Conservation (phyloP, 2,888 invertebrate genomes). For the Melanostoma mellinum region DNA sequence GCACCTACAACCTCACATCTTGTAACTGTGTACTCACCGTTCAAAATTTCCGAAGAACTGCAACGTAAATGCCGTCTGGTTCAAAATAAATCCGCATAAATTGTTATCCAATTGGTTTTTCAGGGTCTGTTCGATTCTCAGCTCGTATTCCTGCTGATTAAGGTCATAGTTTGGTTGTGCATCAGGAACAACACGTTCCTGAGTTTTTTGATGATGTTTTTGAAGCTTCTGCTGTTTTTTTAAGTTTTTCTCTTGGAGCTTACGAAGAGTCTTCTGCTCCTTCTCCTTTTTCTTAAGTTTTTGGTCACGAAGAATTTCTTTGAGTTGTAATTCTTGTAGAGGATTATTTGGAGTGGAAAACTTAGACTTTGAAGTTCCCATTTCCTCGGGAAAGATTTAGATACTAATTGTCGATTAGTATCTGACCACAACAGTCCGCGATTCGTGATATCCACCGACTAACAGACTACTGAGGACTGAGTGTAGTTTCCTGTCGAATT, state of each 20-base stretch:
- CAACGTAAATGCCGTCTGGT: constrained; percentile 88
- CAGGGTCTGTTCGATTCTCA: constrained; percentile 81
- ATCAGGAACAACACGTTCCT: constrained; percentile 9
- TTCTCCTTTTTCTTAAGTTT: constrained; percentile 76
- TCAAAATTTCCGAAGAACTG: constrained; percentile 92
- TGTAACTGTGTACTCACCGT: constrained; percentile 83
- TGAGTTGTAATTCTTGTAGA: constrained; percentile 76
- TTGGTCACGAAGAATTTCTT: constrained; percentile 74
- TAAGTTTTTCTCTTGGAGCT: constrained; percentile 77
- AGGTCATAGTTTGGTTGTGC: constrained; percentile 67
- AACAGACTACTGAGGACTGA: constrained; percentile 34
- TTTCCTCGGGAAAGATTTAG: constrained; percentile 50
- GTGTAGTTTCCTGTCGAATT: background rate
- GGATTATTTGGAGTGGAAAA: constrained; percentile 77
- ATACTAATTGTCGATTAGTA: background rate
- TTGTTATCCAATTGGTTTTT: constrained; percentile 85
- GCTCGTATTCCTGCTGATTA: constrained; percentile 77
- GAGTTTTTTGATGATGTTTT: constrained; percentile 39
- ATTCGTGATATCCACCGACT: constrained; percentile 23
- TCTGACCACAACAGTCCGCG: constrained; percentile 14
- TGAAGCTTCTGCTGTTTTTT: constrained; percentile 75
- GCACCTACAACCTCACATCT: background rate
- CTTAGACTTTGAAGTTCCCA: constrained; percentile 80
- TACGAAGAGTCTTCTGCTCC: constrained; percentile 77
- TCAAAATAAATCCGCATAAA: constrained; percentile 88